Evolutionary conservation across 2,888 invertebrate species (phyloP), one percentile per base, ranked within the genome.

Genomic region (Megastigmus dorsalis): DNA sequence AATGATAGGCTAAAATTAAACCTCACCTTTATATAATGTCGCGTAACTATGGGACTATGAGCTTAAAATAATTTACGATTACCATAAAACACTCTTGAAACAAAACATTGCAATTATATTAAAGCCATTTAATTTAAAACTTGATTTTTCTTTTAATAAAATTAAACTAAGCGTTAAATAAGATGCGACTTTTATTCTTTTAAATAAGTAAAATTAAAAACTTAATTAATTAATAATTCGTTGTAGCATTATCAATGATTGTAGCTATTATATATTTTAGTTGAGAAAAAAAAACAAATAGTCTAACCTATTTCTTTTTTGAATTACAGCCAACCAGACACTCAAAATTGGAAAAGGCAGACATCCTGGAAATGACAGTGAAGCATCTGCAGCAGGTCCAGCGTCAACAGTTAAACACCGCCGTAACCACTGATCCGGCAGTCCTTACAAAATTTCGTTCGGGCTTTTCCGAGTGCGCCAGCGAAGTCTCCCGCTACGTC

Each of bases 261-360:
- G n/a, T 43, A 7, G 7, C 5, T 50, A 50, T 63, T 18, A n/a
- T n/a, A n/a, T n/a, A n/a, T n/a, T n/a, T n/a, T n/a, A 6, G 3
- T n/a, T 6, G 23, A 63, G 7, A 48, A 23, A 18, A 55, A 38
- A 38, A 57, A n/a, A 15, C 3, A 15, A 33, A 45, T n/a, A 52
- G 18, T 72, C 55, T 76, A 59, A 55, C 15, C 1, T 4, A 69
- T 66, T 76, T 75, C 82, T 79, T 74, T 78, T 84, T 82, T 83
- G 77, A 36, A 81, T 92, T 92, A 75, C 91, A 97, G 96, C 96
- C 97, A 41, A 93, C 96, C 1, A 92, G 97, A 72, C 97, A 97
- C 89, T 96, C 96, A 4, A 98, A 98, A 87, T 90, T 98, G 83
- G 98, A 98, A 88, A 98, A 98, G 86, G 97, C 98, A 0, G 98